Percentiles rank a stretch among this genome's conserved stretches.
These are phyloP conservation scores for Liposcelis brunnea DNA, from an alignment of 2,888 invertebrate genomes.

Conservation along the genomic window DNA sequence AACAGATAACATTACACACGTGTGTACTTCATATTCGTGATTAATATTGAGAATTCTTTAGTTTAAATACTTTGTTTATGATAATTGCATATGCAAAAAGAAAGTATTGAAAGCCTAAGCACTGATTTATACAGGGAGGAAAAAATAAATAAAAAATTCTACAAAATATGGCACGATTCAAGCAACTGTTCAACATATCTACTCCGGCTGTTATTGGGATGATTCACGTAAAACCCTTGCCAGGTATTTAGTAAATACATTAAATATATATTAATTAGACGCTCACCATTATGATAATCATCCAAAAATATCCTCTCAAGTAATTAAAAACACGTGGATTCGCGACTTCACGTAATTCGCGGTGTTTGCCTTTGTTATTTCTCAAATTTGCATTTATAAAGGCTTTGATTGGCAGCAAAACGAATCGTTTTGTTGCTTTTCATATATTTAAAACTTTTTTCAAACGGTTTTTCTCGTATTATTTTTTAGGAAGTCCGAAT, in stretches of 20 bases:
- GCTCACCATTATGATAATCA: slow-evolving; percentile 1
- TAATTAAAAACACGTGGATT: background rate
- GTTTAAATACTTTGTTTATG: no score
- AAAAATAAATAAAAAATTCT: no score
- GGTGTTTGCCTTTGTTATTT: no score
- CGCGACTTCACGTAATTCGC: no score
- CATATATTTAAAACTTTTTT: no score
- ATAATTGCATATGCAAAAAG: no score
- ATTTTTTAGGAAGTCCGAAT: slow-evolving; percentile 38
- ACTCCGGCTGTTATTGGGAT: slow-evolving; percentile 45
- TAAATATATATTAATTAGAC: slow-evolving; percentile 2
- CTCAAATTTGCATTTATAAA: background rate
- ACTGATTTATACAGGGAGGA: no score
- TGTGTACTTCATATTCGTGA: no score
- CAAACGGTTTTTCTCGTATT: slow-evolving; percentile 10
- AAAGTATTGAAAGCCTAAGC: no score
- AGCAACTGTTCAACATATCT: slow-evolving; percentile 27
- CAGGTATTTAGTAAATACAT: slow-evolving; percentile 33
- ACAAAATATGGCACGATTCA: slow-evolving; percentile 28
- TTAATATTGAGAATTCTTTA: no score
- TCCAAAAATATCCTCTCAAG: background rate
- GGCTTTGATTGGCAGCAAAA: background rate
- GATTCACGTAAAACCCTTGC: slow-evolving; percentile 50
- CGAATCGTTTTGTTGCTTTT: no score
- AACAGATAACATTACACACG: no score